These are phyloP conservation scores for Zosterops borbonicus DNA, from an alignment of 2,113 vertebrate genomes.

Conservation along the genomic window DNA sequence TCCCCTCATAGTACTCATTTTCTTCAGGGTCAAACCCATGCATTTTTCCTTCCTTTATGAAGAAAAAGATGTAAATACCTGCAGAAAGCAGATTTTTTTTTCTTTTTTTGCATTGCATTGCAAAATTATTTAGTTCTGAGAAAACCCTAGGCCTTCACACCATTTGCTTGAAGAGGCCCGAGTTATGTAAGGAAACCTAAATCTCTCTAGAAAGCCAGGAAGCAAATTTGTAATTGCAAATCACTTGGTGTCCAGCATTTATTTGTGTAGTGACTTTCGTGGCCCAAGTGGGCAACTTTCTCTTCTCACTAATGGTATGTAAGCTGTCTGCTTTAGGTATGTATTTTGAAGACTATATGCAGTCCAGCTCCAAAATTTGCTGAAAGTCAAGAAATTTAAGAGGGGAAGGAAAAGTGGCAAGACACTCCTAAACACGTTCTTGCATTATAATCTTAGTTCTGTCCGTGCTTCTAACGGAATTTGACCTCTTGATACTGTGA, in stretches of 20 bases:
- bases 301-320: neutral
- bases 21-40: neutral
- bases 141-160: neutral
- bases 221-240: neutral
- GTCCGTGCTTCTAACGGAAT: neutral
- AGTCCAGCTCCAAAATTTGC: neutral
- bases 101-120: neutral
- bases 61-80: neutral
- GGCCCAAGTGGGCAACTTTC: neutral
- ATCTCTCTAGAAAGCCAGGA: neutral
- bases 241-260: neutral
- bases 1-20: neutral
- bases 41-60: neutral
- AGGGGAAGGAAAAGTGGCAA: neutral
- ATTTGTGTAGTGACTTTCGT: neutral
- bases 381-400: neutral
- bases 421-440: neutral
- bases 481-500: neutral
- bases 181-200: neutral
- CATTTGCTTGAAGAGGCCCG: neutral
- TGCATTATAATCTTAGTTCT: neutral
- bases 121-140: neutral
- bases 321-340: neutral
- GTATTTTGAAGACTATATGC: neutral
- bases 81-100: neutral